phyloP scores from a whole-genome alignment of 2,797 vertebrate species.

The Oryzias sinensis region DNA sequence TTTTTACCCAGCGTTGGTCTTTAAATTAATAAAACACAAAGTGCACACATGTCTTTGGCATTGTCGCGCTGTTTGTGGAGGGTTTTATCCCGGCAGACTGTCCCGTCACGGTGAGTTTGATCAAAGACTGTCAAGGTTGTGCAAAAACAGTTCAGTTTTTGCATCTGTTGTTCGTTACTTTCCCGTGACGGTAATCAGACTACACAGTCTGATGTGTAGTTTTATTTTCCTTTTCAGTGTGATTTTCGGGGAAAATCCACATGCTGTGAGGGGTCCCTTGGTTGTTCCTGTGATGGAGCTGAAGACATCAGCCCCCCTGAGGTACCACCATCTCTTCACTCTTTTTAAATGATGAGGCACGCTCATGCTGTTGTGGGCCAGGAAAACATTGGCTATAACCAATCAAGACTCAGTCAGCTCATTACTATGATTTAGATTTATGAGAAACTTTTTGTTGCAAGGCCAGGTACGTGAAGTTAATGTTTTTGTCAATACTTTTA shows the following conservation, averaged over 20 bases:
- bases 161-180: too few relatives aligned
- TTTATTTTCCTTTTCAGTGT: slow-evolving; percentile 59
- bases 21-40: slow-evolving; percentile 1
- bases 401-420: too few relatives aligned
- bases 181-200: too few relatives aligned
- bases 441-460: too few relatives aligned
- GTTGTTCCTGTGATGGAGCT: slow-evolving; percentile 78
- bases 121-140: slow-evolving; percentile 28
- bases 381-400: too few relatives aligned
- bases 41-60: slow-evolving; percentile 43
- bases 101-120: slow-evolving; percentile 46
- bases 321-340: slow-evolving; percentile 70
- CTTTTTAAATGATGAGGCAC: not conserved
- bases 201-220: not conserved
- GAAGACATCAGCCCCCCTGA: slow-evolving; percentile 81
- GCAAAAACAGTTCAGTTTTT: not conserved
- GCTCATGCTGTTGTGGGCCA: too few relatives aligned
- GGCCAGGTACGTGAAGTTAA: too few relatives aligned
- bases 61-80: slow-evolving; percentile 45
- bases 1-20: not conserved
- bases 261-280: slow-evolving; percentile 75
- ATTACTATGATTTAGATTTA: too few relatives aligned
- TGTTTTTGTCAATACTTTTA: too few relatives aligned
- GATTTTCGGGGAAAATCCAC: slow-evolving; percentile 50
- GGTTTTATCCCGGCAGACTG: slow-evolving; percentile 35